A percentile compares a stretch with the other conserved stretches of the same genome.
phyloP scores from a whole-genome alignment of 35 echinoderm and acorn worm genomes.

The Apostichopus californicus region DNA sequence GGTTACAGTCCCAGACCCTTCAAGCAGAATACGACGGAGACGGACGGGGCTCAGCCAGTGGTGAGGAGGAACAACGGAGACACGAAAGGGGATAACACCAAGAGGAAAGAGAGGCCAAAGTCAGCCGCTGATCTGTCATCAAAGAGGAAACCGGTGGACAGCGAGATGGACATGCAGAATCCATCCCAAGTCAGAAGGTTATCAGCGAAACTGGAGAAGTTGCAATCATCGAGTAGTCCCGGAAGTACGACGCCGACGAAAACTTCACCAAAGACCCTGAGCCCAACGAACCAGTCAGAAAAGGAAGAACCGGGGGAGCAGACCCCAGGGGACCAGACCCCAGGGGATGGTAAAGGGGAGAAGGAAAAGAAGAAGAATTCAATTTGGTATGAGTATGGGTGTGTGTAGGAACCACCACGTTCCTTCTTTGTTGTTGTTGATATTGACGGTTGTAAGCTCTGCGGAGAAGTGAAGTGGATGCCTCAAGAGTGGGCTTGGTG shows the following conservation, averaged over 20 bases:
- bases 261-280: slow-evolving; percentile 30
- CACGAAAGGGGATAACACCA: slow-evolving; percentile 6
- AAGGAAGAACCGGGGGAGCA: neutral
- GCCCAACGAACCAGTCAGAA: slow-evolving; percentile 39
- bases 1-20: slow-evolving; percentile 54
- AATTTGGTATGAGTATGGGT: slow-evolving; percentile 99
- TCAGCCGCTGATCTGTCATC: slow-evolving; percentile 42
- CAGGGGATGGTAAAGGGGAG: slow-evolving; percentile 62
- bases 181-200: slow-evolving; percentile 46
- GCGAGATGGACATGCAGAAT: slow-evolving; percentile 40
- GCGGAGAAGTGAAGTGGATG: too few species aligned
- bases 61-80: slow-evolving; percentile 25
- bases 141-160: slow-evolving; percentile 32
- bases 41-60: neutral
- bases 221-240: slow-evolving; percentile 14
- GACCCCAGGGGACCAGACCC: slow-evolving; percentile 18
- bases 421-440: neutral
- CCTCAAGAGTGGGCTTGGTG: too few species aligned
- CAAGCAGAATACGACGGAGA: neutral
- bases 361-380: slow-evolving; percentile 90
- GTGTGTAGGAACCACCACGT: slow-evolving; percentile 64
- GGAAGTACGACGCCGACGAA: neutral
- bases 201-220: slow-evolving; percentile 49
- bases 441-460: too few species aligned
- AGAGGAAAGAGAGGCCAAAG: slow-evolving; percentile 53